phyloP scores from a whole-genome alignment of 2,113 vertebrate genomes.

The Poeciliopsis retropinna region DNA sequence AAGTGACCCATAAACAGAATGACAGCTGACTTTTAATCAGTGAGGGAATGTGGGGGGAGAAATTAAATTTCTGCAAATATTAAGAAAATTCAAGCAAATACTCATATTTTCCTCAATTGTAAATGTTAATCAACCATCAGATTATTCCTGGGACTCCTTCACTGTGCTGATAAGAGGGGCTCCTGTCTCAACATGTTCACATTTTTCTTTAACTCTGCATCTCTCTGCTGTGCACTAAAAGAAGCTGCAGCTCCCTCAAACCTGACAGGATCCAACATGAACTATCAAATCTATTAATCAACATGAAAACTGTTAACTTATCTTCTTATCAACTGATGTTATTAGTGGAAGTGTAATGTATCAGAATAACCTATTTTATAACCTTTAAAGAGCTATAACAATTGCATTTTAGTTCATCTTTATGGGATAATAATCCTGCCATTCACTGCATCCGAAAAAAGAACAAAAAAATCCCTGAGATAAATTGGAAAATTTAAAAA shows the following conservation, averaged over 20 bases:
- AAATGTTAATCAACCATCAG: neutral
- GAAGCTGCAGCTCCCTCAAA: neutral
- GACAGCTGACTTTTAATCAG: constrained; percentile 2
- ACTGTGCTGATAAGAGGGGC: neutral
- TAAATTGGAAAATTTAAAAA: no score
- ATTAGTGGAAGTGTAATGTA: no score
- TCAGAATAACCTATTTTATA: no score
- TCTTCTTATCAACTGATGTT: no score
- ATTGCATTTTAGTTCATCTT: no score
- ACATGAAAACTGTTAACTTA: no score
- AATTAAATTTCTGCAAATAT: constrained; percentile 4
- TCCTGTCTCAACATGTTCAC: neutral
- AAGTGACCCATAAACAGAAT: constrained; percentile 36
- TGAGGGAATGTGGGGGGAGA: constrained; percentile 19
- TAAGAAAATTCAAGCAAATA: neutral
- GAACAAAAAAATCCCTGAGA: no score
- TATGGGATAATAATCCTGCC: no score
- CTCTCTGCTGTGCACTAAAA: neutral
- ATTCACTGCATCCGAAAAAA: no score
- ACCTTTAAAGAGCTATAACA: no score
- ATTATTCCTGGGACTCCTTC: neutral
- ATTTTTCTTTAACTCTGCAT: neutral
- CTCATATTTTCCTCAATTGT: constrained; percentile 1
- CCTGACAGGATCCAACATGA: no score
- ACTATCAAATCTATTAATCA: no score